Conservation (phyloP, 2,797 vertebrate genomes). For the Mormyrops boulengeri region DNA sequence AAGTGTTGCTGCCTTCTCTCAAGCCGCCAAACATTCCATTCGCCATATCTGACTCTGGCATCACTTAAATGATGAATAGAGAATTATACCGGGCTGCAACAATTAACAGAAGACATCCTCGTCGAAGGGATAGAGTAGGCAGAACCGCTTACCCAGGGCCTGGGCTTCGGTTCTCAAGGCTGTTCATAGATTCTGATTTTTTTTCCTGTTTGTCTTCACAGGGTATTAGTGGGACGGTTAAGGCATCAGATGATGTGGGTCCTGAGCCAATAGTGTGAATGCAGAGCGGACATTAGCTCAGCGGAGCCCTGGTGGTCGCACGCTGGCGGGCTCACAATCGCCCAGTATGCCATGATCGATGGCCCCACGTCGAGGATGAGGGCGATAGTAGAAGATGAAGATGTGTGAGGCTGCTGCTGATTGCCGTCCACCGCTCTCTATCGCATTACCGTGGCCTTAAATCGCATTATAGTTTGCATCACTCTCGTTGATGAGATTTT, state of each 20-base stretch:
- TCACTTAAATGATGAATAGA: not conserved
- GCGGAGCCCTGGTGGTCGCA: not conserved
- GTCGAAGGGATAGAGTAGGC: not conserved
- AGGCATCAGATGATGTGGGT: not conserved
- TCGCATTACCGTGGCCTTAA: not conserved
- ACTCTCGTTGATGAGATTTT: conserved; percentile 9
- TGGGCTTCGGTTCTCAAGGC: not conserved
- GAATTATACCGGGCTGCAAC: not conserved
- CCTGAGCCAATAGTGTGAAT: not conserved
- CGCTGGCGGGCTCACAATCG: not conserved
- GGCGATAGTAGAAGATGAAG: not conserved
- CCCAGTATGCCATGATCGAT: not conserved
- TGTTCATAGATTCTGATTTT: not conserved
- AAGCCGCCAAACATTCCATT: not conserved
- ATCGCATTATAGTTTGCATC: not conserved
- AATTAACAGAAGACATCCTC: not conserved
- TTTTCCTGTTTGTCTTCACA: not conserved
- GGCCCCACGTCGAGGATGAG: not conserved
- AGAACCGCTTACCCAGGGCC: not conserved
- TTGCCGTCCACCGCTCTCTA: not conserved
- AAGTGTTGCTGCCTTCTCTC: not conserved
- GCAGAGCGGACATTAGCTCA: not conserved
- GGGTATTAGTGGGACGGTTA: not conserved
- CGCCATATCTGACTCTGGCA: not conserved
- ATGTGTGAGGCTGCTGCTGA: not conserved